Evolutionary conservation across 2,888 invertebrate genomes (phyloP).

Genomic region (Carterocephalus palaemon): DNA sequence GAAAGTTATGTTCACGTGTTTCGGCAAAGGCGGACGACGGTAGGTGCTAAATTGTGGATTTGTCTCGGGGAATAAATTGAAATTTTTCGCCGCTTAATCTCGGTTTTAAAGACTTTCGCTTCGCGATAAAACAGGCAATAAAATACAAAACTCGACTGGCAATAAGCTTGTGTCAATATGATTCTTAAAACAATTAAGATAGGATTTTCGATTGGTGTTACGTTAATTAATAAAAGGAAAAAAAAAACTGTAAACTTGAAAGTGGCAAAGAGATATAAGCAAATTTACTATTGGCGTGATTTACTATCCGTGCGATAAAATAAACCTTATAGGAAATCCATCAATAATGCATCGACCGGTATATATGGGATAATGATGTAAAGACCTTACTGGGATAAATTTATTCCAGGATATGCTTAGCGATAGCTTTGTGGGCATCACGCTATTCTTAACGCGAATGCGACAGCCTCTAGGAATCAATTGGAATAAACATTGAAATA

Average conservation of each 20-base stretch:
- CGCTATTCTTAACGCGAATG: conserved; percentile 17
- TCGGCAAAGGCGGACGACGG: conserved; percentile 3
- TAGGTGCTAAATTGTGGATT: not conserved
- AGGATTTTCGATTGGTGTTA: too few species aligned
- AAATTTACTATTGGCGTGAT: too few species aligned
- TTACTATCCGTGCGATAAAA: conserved; percentile 11
- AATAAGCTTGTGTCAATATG: too few species aligned
- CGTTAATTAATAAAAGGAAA: too few species aligned
- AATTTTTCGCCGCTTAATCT: not conserved
- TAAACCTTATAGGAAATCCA: conserved; percentile 29
- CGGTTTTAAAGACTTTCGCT: too few species aligned
- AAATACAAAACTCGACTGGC: too few species aligned
- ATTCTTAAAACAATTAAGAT: too few species aligned
- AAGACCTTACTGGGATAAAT: conserved; percentile 21
- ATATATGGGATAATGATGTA: conserved; percentile 23
- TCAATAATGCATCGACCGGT: conserved; percentile 33
- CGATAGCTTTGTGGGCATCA: conserved; percentile 16
- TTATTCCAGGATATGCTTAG: conserved; percentile 23
- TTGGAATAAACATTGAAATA: conserved; percentile 7
- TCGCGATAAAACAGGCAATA: too few species aligned
- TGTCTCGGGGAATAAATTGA: too few species aligned
- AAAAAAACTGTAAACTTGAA: too few species aligned
- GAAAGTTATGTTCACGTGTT: conserved; percentile 8
- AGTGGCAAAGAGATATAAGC: too few species aligned
- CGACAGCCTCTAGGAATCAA: conserved; percentile 23